These are phyloP conservation scores for Delichon dasypus DNA, from an alignment of 2,797 vertebrate species.

Conservation along the genomic window DNA sequence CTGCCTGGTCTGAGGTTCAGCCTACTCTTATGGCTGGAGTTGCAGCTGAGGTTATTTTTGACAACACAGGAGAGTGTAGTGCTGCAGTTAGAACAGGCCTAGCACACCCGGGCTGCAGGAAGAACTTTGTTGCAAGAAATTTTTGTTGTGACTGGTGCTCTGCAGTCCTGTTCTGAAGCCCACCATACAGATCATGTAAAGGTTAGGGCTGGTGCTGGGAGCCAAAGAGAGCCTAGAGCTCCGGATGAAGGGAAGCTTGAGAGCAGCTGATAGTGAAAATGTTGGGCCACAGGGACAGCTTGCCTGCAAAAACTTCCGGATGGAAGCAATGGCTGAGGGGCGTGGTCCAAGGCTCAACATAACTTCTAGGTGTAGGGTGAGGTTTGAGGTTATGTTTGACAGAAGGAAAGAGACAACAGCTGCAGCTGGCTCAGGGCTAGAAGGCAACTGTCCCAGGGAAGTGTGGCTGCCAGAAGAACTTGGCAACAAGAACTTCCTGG, in stretches of 20 bases:
- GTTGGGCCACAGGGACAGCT: background rate
- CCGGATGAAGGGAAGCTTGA: background rate
- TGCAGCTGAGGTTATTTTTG: background rate
- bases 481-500: constrained; percentile 8
- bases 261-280: background rate
- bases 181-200: background rate
- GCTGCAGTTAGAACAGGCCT: background rate
- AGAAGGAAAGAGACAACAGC: background rate
- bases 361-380: background rate
- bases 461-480: background rate
- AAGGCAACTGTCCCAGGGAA: background rate
- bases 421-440: background rate
- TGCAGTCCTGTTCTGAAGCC: background rate
- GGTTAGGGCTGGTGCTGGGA: background rate
- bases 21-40: background rate
- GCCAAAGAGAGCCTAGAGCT: background rate
- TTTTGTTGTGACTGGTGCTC: background rate
- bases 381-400: background rate
- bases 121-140: background rate
- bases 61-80: background rate
- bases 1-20: background rate
- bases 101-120: background rate
- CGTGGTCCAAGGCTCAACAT: background rate
- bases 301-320: background rate
- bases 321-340: background rate